These are phyloP conservation scores for Halocaridina rubra DNA, from an alignment of 2,888 invertebrate genomes.

Conservation along the genomic window DNA sequence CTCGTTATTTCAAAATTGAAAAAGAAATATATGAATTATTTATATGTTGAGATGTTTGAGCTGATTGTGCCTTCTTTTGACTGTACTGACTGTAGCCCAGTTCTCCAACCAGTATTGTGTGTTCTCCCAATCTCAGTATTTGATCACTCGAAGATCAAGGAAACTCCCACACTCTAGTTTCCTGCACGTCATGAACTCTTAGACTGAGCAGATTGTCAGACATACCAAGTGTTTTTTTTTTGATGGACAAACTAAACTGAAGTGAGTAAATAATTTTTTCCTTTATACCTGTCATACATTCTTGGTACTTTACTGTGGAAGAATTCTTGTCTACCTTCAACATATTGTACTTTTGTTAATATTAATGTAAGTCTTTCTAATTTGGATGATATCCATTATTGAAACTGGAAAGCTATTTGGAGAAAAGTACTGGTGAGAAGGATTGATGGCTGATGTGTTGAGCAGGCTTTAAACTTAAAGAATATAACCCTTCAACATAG, in stretches of 20 bases:
- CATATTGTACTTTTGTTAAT: neutral
- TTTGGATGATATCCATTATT: neutral
- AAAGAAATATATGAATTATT: too few relatives aligned
- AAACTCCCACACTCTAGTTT: conserved; percentile 20
- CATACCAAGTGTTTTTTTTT: conserved; percentile 36
- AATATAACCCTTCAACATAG: too few relatives aligned
- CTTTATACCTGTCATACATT: neutral
- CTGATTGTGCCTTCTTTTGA: neutral
- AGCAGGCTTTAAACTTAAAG: too few relatives aligned
- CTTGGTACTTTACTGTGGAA: neutral
- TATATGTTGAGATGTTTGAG: too few relatives aligned
- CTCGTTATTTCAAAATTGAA: neutral
- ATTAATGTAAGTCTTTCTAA: neutral
- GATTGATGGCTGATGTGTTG: too few relatives aligned
- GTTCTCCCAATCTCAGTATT: conserved; percentile 34
- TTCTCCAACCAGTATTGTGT: conserved; percentile 38
- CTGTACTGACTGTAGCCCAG: conserved; percentile 23
- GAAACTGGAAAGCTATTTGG: neutral
- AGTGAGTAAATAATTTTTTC: neutral
- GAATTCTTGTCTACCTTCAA: neutral
- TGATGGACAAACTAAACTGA: conserved; percentile 30
- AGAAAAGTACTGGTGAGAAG: neutral
- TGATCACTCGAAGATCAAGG: conserved; percentile 16
- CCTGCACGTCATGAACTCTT: conserved; percentile 10
- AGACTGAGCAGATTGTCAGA: conserved; percentile 39